Evolutionary conservation across 2,113 vertebrate genomes (phyloP).

Genomic region (Cyanistes caeruleus): DNA sequence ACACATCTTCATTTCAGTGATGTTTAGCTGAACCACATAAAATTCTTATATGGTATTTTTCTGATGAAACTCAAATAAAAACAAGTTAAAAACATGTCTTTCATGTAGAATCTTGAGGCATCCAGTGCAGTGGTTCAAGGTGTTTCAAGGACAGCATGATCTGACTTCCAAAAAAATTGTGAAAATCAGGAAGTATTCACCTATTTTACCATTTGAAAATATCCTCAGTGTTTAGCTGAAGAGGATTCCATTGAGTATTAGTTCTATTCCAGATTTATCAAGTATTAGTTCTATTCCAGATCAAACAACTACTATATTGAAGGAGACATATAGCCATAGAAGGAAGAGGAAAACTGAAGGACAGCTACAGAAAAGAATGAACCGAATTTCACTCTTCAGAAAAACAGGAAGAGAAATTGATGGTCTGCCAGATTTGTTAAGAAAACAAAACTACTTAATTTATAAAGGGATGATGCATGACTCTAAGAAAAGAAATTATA

Average conservation of each 20-base stretch:
- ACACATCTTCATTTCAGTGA: neutral
- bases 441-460: neutral
- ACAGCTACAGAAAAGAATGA: neutral
- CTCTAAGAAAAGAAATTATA: too few relatives aligned
- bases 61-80: neutral
- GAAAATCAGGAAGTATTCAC: neutral
- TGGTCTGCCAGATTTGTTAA: neutral
- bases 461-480: neutral
- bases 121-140: neutral
- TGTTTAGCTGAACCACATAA: neutral
- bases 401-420: neutral
- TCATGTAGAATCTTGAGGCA: neutral
- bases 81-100: neutral
- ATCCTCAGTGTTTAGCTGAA: neutral
- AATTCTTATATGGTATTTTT: neutral
- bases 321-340: neutral
- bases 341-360: neutral
- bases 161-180: neutral
- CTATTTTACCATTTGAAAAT: neutral
- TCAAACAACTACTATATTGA: neutral
- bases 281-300: neutral
- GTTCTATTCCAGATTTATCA: neutral
- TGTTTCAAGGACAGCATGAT: neutral
- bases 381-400: neutral
- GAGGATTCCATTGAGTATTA: neutral